Base-by-base conservation (phyloP, 2,113 vertebrate genomes). In the Cebidichthys violaceus region DNA sequence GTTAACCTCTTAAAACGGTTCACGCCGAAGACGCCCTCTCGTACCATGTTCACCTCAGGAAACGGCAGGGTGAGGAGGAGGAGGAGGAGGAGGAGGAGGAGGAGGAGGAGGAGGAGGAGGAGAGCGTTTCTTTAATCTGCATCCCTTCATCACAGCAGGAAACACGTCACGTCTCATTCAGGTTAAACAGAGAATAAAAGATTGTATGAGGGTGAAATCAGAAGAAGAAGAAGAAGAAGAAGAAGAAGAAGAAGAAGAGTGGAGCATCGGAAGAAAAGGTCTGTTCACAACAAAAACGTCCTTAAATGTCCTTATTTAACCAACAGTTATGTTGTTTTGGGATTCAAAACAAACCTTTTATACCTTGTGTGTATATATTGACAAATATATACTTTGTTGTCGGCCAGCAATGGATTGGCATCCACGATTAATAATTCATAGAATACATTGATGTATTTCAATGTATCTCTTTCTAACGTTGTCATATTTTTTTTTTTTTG, bases 111-210 rank as follows among this genome's bases (percentile, higher is more conserved):
- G 43, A 43, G 41, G 43, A 20, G 47, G 47, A 52, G 47, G 47
- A 22, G 18, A 14, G 5, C 6, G 22, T 9, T 54, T 54, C 20
- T 13, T 24, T 57, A 24, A 57, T 29, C 24, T 29, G 55, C 24
- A 27, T 29, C 9, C 22, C 52, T 55, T 71, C 20, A 33, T 69
- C 70, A 54, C 62, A 67, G 37, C 60, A 14, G 50, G 75, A 60
- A 18, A 54, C 18, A 14, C 20, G 31, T 69, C 18, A 60, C 31
- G 33, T 66, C 50, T 59, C n/a, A 47, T 71, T 9, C 37, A 22
- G 43, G 24, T 54, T n/a, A 47, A 66, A 45, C 29, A 66, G 50
- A 61, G 61, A 33, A 62, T 54, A 14, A 43, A 47, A 33, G 43
- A 35, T 70, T 41, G 15, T 37, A 35, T 59, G 1, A n/a, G 0